Conservation (phyloP, 37 sponge, comb jelly and placozoan genomes). For the Chondrosia reniformis region DNA sequence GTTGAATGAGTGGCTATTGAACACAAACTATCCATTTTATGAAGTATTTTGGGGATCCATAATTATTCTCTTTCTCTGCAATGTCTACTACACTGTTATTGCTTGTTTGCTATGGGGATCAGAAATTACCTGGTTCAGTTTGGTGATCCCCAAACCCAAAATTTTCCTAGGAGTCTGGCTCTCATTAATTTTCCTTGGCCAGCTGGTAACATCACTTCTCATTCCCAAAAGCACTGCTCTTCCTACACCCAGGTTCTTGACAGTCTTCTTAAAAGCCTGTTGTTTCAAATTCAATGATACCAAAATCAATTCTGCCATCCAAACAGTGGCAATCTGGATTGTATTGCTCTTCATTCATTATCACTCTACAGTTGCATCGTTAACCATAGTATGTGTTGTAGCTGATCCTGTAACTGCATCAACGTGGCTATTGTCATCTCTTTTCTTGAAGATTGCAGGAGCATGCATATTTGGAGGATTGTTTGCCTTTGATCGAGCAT, state of each 20-base stretch:
- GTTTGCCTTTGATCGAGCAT: neutral
- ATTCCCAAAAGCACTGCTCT: neutral
- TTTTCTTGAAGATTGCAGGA: neutral
- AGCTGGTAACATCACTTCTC: neutral
- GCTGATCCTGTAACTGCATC: slow-evolving; percentile 10
- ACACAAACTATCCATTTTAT: neutral
- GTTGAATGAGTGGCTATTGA: neutral
- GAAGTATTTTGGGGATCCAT: neutral
- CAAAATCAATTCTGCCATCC: too few species aligned
- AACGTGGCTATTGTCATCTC: neutral
- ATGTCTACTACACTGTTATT: neutral
- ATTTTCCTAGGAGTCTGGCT: neutral
- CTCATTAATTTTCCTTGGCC: neutral
- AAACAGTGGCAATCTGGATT: neutral
- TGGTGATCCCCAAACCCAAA: neutral
- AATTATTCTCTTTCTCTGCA: neutral
- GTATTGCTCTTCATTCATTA: neutral
- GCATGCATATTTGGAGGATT: neutral
- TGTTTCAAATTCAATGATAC: neutral
- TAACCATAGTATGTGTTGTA: neutral
- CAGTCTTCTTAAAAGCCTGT: neutral
- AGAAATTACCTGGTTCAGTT: neutral
- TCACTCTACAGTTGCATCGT: neutral
- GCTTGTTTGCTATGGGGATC: neutral
- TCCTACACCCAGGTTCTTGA: neutral